Evolutionary conservation across 2,113 vertebrate species (phyloP), one percentile per base, ranked within the genome.

Genomic region (Poicephalus gulielmi): DNA sequence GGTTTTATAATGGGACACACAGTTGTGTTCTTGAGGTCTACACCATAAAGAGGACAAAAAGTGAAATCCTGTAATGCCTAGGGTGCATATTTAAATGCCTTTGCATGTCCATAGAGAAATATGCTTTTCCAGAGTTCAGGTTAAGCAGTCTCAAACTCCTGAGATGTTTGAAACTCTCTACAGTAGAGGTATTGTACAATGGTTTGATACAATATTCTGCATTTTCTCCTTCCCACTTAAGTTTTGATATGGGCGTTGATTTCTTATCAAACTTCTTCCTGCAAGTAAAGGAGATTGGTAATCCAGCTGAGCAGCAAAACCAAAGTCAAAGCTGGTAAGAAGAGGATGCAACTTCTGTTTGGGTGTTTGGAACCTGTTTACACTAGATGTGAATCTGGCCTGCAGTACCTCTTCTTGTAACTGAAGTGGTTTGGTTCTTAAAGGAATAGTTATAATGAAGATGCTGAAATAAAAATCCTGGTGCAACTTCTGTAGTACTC

Each of bases 171-270:
- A 92, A 93, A 82, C 97, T 91, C 97, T 96, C 92, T 97, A 55
- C 92, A 95, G 84, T 92, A 93, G 94, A 97, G 88, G 88, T 92
- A 79, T 82, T 94, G 82, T 95, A 94, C 81, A 92, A 82, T 88
- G 83, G 85, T 95, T 97, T 88, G 96, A 96, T 97, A 97, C 84
- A 91, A 93, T 98, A 96, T 96, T 95, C 97, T 97, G 91, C 96
- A 57, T 77, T 96, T 94, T 95, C 71, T 96, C 88, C 94, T 97
- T 97, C 94, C 79, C 94, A 88, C 86, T 96, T 96, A 68, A 91
- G 90, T 98, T 97, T 98, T 97, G 96, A 97, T 98, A 96, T 4
- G 86, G 95, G 89, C 81, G 97, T 92, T 96, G 95, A 67, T 95
- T 95, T 87, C 82, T 90, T 90, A 87, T 16, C 67, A 85, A 96